These are phyloP conservation scores for Peromyscus polionotus DNA, from an alignment of 2,113 vertebrate species.

Conservation along the genomic window DNA sequence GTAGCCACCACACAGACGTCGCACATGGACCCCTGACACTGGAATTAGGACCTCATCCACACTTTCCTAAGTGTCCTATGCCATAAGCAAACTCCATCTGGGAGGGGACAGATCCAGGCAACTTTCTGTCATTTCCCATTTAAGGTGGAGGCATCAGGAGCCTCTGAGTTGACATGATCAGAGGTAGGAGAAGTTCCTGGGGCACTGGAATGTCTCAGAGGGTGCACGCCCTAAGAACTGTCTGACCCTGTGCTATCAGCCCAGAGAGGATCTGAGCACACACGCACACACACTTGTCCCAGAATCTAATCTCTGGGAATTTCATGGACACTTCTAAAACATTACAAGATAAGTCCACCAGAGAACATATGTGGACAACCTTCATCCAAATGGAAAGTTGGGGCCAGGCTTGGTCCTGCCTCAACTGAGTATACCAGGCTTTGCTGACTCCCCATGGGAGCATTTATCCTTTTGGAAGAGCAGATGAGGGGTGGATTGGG, in stretches of 20 bases:
- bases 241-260: too few relatives aligned
- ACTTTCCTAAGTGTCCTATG: neutral
- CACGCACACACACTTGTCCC: neutral
- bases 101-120: neutral
- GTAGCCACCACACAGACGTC: neutral
- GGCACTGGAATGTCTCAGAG: neutral
- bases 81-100: neutral
- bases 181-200: neutral
- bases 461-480: too few relatives aligned
- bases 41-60: too few relatives aligned
- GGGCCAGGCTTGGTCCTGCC: too few relatives aligned
- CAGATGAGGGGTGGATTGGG: too few relatives aligned
- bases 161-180: neutral
- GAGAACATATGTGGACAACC: neutral
- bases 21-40: neutral
- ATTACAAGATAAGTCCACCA: neutral
- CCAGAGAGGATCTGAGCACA: neutral
- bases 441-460: too few relatives aligned
- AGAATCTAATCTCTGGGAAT: neutral
- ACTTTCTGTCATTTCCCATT: neutral
- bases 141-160: neutral
- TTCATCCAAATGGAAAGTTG: neutral
- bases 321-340: neutral
- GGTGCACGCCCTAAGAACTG: neutral
- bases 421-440: too few relatives aligned